phyloP scores from a whole-genome alignment of 2,797 vertebrate genomes.

The Kryptopterus vitreolus region DNA sequence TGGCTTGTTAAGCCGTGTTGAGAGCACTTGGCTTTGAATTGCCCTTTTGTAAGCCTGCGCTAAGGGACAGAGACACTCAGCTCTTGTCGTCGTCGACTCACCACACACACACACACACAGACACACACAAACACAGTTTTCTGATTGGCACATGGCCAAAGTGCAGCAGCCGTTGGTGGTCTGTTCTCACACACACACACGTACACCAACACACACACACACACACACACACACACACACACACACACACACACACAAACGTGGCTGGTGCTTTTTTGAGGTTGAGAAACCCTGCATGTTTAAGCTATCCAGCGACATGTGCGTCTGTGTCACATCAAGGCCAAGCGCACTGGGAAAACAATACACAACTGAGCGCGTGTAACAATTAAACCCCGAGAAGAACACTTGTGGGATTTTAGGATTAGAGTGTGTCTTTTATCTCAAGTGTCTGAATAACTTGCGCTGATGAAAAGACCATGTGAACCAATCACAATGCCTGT shows the following conservation, averaged over 20 bases:
- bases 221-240: background rate
- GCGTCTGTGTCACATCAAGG: slow-evolving; percentile 41
- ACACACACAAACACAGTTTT: slow-evolving; percentile 8
- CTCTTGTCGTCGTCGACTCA: slow-evolving; percentile 39
- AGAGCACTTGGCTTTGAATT: slow-evolving; percentile 98
- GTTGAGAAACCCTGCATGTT: slow-evolving; percentile 10
- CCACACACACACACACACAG: slow-evolving; percentile 13
- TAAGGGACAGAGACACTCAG: slow-evolving; percentile 49
- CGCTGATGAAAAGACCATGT: slow-evolving; percentile 35
- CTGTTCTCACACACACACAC: background rate
- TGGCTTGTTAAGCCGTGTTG: slow-evolving; percentile 97
- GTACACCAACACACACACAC: background rate
- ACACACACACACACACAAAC: background rate
- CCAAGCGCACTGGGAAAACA: slow-evolving; percentile 18
- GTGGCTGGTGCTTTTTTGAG: slow-evolving; percentile 35
- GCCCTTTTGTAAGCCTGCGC: slow-evolving; percentile 88
- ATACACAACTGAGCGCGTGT: slow-evolving; percentile 3
- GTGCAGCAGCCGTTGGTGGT: slow-evolving; percentile 31
- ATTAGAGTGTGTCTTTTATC: slow-evolving; percentile 34
- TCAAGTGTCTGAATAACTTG: slow-evolving; percentile 28
- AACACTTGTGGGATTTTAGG: slow-evolving; percentile 50
- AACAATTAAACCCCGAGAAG: slow-evolving; percentile 37
- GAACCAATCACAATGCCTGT: slow-evolving; percentile 13
- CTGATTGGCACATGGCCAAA: slow-evolving; percentile 47
- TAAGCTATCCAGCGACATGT: slow-evolving; percentile 34